Evolutionary conservation across 2,113 vertebrate species (phyloP), one percentile per base, ranked within the genome.

Genomic region (Protobothrops flavoviridis): DNA sequence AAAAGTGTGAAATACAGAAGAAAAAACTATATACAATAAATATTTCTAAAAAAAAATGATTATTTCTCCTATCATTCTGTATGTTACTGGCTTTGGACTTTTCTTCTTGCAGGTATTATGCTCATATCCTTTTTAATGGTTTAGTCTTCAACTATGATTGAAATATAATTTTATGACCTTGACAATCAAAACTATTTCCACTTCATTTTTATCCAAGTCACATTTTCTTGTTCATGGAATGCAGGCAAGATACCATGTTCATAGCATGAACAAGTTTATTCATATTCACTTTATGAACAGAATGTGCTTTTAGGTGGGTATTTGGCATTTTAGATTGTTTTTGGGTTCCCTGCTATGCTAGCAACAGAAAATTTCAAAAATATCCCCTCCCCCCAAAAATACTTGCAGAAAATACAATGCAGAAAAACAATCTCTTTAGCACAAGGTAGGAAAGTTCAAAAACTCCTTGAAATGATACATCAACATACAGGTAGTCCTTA

Each of bases 281-380:
- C 56, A 91, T 48, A 26, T 29, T 15, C 53, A n/a, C 29, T 43
- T 48, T 91, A 57, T 50, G 39, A 59, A 86, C 6, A 17, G 33
- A 85, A 91, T 13, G 45, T 85, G 23, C 52, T 56, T 69, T 85
- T 43, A 86, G 74, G 90, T 12, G 56, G 45, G 29, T 11, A 87
- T n/a, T 92, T 81, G 21, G 64, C 13, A 81, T 91, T 92, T 92
- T 50, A 92, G 26, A 52, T 57, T 26, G 53, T n/a, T 52, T 91
- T 26, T 59, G 9, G 57, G 85, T 15, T 45, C 26, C 53, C 39
- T 86, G 91, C 39, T 52, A 86, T 86, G 91, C 39, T 52, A 91
- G 43, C 39, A 59, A 45, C 3, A 57, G 23, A 57, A 59, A 91
- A 24, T 33, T 45, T 26, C 50, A 69, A 85, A 24, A 81, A 81